These are phyloP conservation scores for Ia io DNA, from an alignment of 2,113 vertebrate species.

Conservation along the genomic window DNA sequence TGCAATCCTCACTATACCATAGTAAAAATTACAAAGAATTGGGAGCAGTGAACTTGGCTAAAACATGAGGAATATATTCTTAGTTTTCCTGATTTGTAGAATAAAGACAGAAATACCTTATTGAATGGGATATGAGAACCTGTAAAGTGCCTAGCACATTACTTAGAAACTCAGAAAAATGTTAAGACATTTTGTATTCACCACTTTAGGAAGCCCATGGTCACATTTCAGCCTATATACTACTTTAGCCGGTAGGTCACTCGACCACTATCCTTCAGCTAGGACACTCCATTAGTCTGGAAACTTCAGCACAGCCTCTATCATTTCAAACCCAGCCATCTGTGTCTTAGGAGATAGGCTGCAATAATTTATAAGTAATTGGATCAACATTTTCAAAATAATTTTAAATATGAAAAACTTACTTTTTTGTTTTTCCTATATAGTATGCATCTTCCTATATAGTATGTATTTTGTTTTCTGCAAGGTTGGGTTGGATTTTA, in stretches of 20 bases:
- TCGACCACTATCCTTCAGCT: background rate
- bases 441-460: background rate
- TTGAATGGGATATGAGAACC: background rate
- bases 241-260: background rate
- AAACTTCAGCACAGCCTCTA: background rate
- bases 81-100: background rate
- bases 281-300: background rate
- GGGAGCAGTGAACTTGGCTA: background rate
- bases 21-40: background rate
- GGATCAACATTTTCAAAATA: background rate
- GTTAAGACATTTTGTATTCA: background rate
- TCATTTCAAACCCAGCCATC: background rate
- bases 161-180: background rate
- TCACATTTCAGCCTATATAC: background rate
- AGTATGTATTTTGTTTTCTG: background rate
- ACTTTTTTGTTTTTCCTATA: background rate
- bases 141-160: background rate
- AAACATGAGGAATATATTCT: background rate
- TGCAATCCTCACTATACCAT: background rate
- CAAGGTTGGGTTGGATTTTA: background rate
- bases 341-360: background rate
- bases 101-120: background rate
- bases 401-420: constrained; percentile 29
- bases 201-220: background rate
- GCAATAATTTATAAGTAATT: background rate